Evolutionary conservation across 2,113 vertebrate genomes (phyloP).

Genomic region (Nyctereutes procyonoides): DNA sequence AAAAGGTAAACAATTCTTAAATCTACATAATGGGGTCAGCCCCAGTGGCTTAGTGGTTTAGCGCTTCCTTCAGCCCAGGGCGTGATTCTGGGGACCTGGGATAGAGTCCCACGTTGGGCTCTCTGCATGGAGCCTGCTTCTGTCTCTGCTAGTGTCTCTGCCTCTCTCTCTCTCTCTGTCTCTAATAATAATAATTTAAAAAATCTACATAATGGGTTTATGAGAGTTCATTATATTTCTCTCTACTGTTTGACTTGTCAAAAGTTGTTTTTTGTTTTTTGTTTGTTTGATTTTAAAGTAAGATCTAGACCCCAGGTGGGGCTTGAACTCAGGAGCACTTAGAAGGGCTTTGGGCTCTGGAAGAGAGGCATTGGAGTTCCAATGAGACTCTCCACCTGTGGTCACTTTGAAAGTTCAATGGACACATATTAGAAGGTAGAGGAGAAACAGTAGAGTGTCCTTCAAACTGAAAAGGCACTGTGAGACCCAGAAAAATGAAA

Average conservation of each 20-base stretch:
- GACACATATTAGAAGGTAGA: neutral
- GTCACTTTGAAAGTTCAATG: neutral
- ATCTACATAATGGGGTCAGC: neutral
- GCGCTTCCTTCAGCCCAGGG: too few species aligned
- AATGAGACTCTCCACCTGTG: accelerated
- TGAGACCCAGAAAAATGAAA: neutral
- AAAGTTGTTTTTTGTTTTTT: neutral
- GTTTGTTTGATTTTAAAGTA: neutral
- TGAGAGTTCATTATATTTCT: neutral
- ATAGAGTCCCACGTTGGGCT: too few species aligned
- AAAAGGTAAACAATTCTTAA: neutral
- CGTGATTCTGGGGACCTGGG: too few species aligned
- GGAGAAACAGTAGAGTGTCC: neutral
- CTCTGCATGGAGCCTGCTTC: too few species aligned
- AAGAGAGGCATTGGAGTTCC: neutral
- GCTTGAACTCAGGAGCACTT: neutral
- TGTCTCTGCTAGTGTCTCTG: too few species aligned
- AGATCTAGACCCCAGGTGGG: neutral
- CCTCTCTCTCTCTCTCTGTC: too few species aligned
- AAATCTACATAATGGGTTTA: neutral
- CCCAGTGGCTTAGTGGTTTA: too few species aligned
- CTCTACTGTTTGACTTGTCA: neutral
- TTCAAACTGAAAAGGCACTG: neutral
- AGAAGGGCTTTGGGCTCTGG: neutral
- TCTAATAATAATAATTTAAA: too few species aligned